Evolutionary conservation across 1,140 invertebrate genomes (phyloP).

Genomic region (Protaetia brevitarsis): DNA sequence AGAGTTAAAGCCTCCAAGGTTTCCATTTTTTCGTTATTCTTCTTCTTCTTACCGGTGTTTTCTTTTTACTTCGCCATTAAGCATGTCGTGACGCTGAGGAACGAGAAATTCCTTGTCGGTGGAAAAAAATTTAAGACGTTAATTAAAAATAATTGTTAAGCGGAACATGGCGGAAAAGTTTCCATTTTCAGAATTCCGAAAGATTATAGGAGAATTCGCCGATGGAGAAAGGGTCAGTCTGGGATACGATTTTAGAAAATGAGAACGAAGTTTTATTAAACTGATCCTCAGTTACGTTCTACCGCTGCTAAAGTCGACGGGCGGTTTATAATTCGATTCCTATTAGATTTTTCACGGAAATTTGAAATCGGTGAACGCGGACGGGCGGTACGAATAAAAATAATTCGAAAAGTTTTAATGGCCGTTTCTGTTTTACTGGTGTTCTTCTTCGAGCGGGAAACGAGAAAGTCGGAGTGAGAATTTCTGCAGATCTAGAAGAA

Average conservation of each 20-base stretch:
- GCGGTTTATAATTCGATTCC: conserved; percentile 12
- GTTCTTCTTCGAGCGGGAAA: neutral
- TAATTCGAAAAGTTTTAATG: conserved; percentile 4
- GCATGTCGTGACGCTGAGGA: neutral
- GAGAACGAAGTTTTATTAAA: neutral
- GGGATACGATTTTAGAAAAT: neutral
- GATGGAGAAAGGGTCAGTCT: neutral
- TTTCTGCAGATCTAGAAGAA: neutral
- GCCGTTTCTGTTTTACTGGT: neutral
- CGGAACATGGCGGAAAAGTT: neutral
- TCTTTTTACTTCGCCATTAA: neutral
- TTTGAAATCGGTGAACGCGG: neutral
- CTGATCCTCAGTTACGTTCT: neutral
- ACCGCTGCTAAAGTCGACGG: neutral
- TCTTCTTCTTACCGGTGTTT: neutral
- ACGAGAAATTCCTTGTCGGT: neutral
- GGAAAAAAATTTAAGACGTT: neutral
- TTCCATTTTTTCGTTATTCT: neutral
- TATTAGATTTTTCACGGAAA: conserved; percentile 6
- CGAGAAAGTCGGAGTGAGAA: neutral
- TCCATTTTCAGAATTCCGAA: neutral
- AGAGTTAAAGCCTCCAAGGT: neutral
- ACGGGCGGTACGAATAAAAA: neutral
- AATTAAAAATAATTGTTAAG: conserved; percentile 14
- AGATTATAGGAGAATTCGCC: neutral